A percentile compares a stretch with the other conserved stretches of the same genome.
Conservation (phyloP, 1,140 invertebrate species). For the Aleiodes sp. region DNA sequence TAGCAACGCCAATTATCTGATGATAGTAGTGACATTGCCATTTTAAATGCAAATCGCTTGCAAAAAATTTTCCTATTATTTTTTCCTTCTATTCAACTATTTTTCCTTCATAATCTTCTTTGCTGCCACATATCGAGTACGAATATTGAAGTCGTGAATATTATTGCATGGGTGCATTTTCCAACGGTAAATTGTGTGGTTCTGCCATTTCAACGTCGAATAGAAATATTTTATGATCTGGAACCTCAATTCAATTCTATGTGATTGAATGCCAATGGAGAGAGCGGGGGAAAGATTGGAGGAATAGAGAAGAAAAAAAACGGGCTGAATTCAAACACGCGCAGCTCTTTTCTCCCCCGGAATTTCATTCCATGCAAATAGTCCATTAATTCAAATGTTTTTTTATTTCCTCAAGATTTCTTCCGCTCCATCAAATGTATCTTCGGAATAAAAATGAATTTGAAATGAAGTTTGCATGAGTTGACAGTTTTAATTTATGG, state of each 20-base stretch:
- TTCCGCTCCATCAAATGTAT: not conserved
- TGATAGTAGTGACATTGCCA: too few species aligned
- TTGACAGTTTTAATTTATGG: not conserved
- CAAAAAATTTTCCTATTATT: too few species aligned
- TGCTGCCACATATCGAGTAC: not conserved
- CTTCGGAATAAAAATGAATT: conserved; percentile 14
- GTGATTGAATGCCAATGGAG: not conserved
- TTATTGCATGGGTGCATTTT: conserved; percentile 9
- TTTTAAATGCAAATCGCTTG: too few species aligned
- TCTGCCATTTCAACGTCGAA: conserved; percentile 20
- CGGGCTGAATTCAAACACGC: conserved; percentile 13
- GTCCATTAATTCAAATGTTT: conserved; percentile 18
- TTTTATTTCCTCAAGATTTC: not conserved
- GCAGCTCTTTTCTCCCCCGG: conserved; percentile 1
- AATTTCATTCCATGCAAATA: conserved; percentile 29
- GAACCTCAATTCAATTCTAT: conserved; percentile 23
- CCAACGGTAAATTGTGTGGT: conserved; percentile 19
- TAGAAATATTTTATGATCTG: conserved; percentile 26
- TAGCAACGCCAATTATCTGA: conserved; percentile 21
- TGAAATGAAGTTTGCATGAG: not conserved
- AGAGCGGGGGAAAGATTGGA: not conserved
- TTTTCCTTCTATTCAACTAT: not conserved
- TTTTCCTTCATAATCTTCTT: not conserved
- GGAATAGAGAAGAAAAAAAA: not conserved
- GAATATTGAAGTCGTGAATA: not conserved